Evolutionary conservation across 23 tunicate species (phyloP).

Genomic region (Ciona savignyi): DNA sequence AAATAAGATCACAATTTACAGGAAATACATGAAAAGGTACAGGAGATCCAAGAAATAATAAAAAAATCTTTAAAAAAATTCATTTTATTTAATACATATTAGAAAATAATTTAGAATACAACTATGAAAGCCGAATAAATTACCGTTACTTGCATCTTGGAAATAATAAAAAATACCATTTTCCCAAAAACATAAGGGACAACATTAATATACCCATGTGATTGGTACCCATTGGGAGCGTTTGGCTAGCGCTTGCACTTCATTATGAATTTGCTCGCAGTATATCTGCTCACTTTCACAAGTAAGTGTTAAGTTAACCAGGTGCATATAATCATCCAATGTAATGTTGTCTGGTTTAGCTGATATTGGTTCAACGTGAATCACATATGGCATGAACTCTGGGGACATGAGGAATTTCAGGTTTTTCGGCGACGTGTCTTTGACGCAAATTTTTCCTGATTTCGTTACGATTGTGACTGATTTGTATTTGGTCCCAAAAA

Average conservation of each 20-base stretch:
- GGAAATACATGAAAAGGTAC: too few species aligned
- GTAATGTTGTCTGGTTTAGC: conserved; percentile 6
- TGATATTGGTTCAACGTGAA: conserved; percentile 16
- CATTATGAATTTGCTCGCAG: conserved; percentile 16
- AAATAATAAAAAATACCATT: too few species aligned
- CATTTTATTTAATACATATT: too few species aligned
- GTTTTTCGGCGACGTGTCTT: conserved; percentile 29
- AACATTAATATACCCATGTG: conserved; percentile 69
- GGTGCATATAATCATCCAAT: conserved; percentile 22
- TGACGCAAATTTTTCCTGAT: conserved; percentile 56
- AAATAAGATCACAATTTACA: too few species aligned
- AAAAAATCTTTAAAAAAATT: too few species aligned
- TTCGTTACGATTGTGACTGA: conserved; percentile 34
- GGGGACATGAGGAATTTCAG: conserved; percentile 66
- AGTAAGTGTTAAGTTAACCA: conserved; percentile 27
- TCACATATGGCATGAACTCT: conserved; percentile 79
- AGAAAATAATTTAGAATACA: too few species aligned
- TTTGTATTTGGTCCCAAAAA: conserved; percentile 30
- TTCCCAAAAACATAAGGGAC: too few species aligned
- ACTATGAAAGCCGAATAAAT: too few species aligned
- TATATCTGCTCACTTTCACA: conserved; percentile 7
- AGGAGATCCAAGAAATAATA: too few species aligned
- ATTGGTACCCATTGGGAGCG: conserved; percentile 72
- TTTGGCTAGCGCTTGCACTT: conserved; percentile 6
- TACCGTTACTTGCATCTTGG: too few species aligned